phyloP scores from a whole-genome alignment of 2,113 vertebrate species.

The Bubo bubo region DNA sequence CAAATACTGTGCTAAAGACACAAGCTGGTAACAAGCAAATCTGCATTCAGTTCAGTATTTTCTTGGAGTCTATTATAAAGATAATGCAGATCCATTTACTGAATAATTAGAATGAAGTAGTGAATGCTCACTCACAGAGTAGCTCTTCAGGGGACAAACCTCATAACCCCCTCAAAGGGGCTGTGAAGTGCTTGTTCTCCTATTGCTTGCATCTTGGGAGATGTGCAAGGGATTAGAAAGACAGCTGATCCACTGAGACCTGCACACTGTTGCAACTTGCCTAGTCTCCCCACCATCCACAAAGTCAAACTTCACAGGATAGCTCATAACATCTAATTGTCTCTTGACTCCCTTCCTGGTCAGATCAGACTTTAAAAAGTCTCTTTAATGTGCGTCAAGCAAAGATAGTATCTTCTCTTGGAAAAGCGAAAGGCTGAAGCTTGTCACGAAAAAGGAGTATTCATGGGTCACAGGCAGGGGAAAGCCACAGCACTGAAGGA shows the following conservation, averaged over 20 bases:
- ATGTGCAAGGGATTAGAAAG: neutral
- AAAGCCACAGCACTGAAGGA: neutral
- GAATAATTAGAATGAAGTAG: neutral
- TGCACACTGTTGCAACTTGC: neutral
- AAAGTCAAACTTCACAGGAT: neutral
- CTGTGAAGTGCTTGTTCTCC: neutral
- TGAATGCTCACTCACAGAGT: neutral
- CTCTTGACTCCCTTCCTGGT: neutral
- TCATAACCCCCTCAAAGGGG: neutral
- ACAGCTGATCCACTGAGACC: neutral
- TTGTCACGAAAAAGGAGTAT: neutral
- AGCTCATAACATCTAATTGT: neutral
- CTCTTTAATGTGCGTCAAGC: neutral
- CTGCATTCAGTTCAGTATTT: neutral
- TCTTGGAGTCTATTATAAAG: neutral
- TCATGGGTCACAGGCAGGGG: neutral
- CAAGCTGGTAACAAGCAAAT: neutral
- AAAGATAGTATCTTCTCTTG: neutral
- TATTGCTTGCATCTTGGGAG: neutral
- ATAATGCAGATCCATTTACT: neutral
- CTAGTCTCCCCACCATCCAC: neutral
- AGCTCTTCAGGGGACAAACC: neutral
- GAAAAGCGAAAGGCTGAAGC: neutral
- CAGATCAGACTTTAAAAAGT: neutral
- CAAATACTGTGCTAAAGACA: neutral